Evolutionary conservation across 2,888 invertebrate species (phyloP).

Genomic region (Leucophenga montana): DNA sequence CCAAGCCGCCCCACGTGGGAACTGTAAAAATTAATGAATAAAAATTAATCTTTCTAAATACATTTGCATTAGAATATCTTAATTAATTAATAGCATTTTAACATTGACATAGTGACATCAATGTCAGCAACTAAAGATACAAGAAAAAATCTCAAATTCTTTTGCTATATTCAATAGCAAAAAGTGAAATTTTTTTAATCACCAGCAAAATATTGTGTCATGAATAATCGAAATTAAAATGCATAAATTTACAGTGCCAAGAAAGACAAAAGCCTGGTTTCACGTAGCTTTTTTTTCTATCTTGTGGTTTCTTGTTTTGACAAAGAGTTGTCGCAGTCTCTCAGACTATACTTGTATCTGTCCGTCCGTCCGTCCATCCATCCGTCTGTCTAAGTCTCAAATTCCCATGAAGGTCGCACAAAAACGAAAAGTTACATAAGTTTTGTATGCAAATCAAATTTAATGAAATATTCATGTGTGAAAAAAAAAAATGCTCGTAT

Average conservation of each 20-base stretch:
- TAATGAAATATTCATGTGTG: conserved; percentile 34
- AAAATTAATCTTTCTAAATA: neutral
- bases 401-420: conserved; percentile 60
- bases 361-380: no score
- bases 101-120: conserved; percentile 61
- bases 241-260: conserved; percentile 6
- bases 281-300: neutral
- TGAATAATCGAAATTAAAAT: conserved; percentile 15
- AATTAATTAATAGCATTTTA: conserved; percentile 32
- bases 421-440: conserved; percentile 38
- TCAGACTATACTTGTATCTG: no score
- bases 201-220: neutral
- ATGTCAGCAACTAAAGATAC: no score
- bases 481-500: neutral
- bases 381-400: conserved; percentile 14
- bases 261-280: neutral
- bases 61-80: neutral
- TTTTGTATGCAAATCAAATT: conserved; percentile 53
- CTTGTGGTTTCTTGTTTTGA: neutral
- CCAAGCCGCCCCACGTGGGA: conserved; percentile 71
- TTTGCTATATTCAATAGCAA: conserved; percentile 30
- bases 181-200: conserved; percentile 28
- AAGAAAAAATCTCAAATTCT: conserved; percentile 9
- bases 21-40: conserved; percentile 57
- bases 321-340: no score